Percentiles rank a stretch among this genome's conserved stretches.
phyloP scores from a whole-genome alignment of 2,113 vertebrate species.

The Brachyistius frenatus region DNA sequence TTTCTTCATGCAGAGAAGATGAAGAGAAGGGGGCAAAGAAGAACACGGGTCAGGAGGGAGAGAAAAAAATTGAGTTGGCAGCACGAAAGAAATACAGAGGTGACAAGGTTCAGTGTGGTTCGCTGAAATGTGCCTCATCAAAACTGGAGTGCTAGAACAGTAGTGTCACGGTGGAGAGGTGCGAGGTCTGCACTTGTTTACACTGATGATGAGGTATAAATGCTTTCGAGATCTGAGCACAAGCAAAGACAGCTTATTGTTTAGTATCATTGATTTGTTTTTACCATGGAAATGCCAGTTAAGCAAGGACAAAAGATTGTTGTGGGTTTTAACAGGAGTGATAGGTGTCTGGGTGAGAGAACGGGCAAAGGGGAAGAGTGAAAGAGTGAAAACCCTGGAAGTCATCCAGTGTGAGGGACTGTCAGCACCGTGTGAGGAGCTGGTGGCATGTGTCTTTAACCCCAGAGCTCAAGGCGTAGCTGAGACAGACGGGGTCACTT shows the following conservation, averaged over 20 bases:
- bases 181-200: slow-evolving; percentile 28
- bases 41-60: slow-evolving; percentile 30
- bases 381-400: slow-evolving; percentile 13
- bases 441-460: slow-evolving; percentile 4
- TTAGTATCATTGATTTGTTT: background rate
- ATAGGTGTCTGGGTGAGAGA: background rate
- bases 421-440: slow-evolving; percentile 23
- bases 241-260: slow-evolving; percentile 2
- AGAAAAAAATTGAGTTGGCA: slow-evolving; percentile 42
- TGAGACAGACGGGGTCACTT: slow-evolving; percentile 33
- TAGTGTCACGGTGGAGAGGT: background rate
- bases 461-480: background rate
- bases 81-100: slow-evolving; percentile 42
- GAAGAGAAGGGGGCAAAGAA: slow-evolving; percentile 17
- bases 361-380: background rate
- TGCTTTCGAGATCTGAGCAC: slow-evolving; percentile 3
- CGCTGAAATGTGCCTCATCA: slow-evolving; percentile 4
- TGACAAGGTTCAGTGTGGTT: slow-evolving; percentile 37
- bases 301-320: background rate
- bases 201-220: slow-evolving; percentile 21
- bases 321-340: background rate
- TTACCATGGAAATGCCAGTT: background rate
- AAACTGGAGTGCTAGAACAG: slow-evolving; percentile 5
- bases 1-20: background rate
- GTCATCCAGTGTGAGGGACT: slow-evolving; percentile 3